A percentile compares a stretch with the other conserved stretches of the same genome.
These are phyloP conservation scores for Leptobrachium leishanense DNA, from an alignment of 2,113 vertebrate genomes.

Conservation along the genomic window DNA sequence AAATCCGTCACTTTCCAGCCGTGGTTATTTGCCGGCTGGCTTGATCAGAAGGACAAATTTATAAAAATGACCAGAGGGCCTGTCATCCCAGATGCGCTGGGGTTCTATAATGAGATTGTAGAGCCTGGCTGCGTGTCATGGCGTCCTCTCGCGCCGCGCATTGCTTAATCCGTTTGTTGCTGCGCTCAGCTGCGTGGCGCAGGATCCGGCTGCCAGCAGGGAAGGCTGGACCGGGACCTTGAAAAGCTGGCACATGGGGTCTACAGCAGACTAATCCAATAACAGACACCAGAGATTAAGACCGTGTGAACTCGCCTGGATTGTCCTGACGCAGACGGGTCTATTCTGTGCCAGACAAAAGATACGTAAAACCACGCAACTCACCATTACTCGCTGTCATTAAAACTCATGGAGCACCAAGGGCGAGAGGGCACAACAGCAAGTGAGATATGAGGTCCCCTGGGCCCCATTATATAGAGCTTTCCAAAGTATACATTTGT, in stretches of 20 bases:
- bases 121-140: background rate
- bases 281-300: background rate
- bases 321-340: background rate
- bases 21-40: background rate
- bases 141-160: too few species aligned
- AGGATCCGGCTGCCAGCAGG: slow-evolving; percentile 11
- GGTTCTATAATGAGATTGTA: slow-evolving; percentile 14
- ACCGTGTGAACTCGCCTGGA: background rate
- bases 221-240: slow-evolving; percentile 3
- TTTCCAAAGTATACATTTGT: too few species aligned
- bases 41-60: slow-evolving; percentile 17
- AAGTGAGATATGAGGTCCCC: too few species aligned
- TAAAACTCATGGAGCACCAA: too few species aligned
- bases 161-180: background rate
- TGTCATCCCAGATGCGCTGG: background rate
- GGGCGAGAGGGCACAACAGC: too few species aligned
- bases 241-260: slow-evolving; percentile 17
- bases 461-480: too few species aligned
- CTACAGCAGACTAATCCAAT: slow-evolving; percentile 6
- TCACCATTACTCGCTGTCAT: too few species aligned
- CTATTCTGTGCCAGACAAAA: too few species aligned
- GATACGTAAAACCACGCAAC: too few species aligned
- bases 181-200: background rate
- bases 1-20: slow-evolving; percentile 16
- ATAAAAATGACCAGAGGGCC: slow-evolving; percentile 7